Evolutionary conservation across 2,113 vertebrate species (phyloP), one percentile per base, ranked within the genome.

Genomic region (Ancistrus triradiatus): DNA sequence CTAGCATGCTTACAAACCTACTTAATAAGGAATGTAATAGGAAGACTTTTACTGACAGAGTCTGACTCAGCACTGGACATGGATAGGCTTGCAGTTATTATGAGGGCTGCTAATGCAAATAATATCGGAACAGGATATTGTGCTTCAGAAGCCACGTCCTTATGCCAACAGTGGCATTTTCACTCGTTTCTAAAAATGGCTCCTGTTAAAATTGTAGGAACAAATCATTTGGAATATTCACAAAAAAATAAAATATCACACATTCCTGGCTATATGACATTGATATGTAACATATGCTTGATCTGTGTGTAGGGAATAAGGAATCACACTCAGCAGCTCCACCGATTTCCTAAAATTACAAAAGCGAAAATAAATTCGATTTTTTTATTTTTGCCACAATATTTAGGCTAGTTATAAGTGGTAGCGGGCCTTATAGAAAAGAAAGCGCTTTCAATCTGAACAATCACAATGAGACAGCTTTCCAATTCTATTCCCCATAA

Each of bases 271-370:
- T n/a, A n/a, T n/a, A n/a, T n/a, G n/a, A n/a, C n/a, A n/a, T 42
- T 52, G 43, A 57, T 50, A 35, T 33, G 15, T 17, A 24, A 42
- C 57, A 62, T 27, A 46, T 60, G 65, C 22, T 51, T 37, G 46
- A 37, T 25, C 27, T n/a, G n/a, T 13, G 40, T 11, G 22, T 42
- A 55, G 38, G 25, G 22, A 10, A 11, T 18, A 19, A 7, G 2
- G 15, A 38, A 63, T 58, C 58, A 59, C 37, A 28, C 19, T 42
- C 21, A 8, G 13, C 17, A 53, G 14, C 33, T 14, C 9, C 11
- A 25, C n/a, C 9, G 22, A 56, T 31, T 35, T 17, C 6, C n/a
- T 0, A 14, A 14, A 31, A 37, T 49, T n/a, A 37, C 7, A 15
- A 27, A 15, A 21, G 10, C 38, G 48, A 25, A 18, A n/a, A n/a